Base-by-base conservation (phyloP, 2,888 invertebrate genomes). In the Trachelus troglodyta region DNA sequence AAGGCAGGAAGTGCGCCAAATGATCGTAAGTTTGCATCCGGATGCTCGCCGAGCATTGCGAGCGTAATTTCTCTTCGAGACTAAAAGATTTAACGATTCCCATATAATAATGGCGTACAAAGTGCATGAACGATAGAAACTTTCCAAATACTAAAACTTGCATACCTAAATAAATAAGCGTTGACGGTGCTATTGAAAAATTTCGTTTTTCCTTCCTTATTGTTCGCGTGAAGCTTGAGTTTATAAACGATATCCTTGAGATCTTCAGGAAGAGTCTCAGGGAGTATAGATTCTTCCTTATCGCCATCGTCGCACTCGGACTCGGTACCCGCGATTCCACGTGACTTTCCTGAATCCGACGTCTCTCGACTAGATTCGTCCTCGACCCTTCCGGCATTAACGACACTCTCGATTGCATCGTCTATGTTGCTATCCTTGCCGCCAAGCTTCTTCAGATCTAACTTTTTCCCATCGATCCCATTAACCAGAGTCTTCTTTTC, bases 391-490 rank as follows among this genome's bases (percentile, higher is more conserved):
- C 89, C 89, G n/a, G 92, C 93, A 85, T 92, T 93, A 30, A 93
- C 92, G 23, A 94, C 94, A 69, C 93, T 93, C 84, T 94, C 94
- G 82, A 94, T 94, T 30, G 92, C 92, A 83, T 93, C 93, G 76
- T 91, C 92, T 73, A 93, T 92, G 80, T 92, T 92, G 80, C 92
- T 92, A 81, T 93, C 92, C 81, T 92, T 92, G 76, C 88, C 87
- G 31, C 87, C 80, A 35, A 85, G 79, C 83, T 89, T 88, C 80
- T 89, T 90, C n/a, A 83, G 37, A 78, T 87, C 84, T 74, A 71
- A 71, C 71, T 88, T 88, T 75, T 87, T 89, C 1, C 80, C 81
- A 69, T 91, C 90, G 4, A 87, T 80, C 34, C 89, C 90, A 75
- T 89, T 89, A 76, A 79, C 81, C 4, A 71, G 40, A 81, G 82